phyloP scores from a whole-genome alignment of 2,888 invertebrate species.

The Ecliptopera silaceata region DNA sequence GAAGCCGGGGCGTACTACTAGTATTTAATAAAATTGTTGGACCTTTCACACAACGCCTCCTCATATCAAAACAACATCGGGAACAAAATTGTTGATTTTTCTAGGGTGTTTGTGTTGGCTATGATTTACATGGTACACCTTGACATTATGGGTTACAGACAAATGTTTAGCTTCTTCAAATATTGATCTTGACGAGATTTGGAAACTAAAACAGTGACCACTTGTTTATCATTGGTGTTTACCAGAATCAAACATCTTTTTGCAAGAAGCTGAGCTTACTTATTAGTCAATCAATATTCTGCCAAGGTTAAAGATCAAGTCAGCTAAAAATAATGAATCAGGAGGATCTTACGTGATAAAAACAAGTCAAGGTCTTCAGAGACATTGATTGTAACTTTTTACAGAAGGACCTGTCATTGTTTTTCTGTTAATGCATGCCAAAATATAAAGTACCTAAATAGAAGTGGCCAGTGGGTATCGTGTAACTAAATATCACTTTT shows the following conservation, averaged over 20 bases:
- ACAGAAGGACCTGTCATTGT: slow-evolving; percentile 12
- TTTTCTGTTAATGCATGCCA: slow-evolving; percentile 1
- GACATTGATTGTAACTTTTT: slow-evolving; percentile 14
- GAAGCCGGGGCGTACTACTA: too few relatives aligned
- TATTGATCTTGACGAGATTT: neutral
- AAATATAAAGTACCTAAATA: neutral
- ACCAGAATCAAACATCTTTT: neutral
- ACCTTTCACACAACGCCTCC: too few relatives aligned
- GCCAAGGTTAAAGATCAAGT: neutral
- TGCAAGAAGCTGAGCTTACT: neutral
- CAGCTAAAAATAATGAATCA: neutral
- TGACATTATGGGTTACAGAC: neutral
- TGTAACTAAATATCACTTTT: too few relatives aligned
- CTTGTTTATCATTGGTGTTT: neutral
- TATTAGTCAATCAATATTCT: neutral
- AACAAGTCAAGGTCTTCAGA: slow-evolving; percentile 6
- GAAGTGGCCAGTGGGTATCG: too few relatives aligned
- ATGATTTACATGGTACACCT: neutral
- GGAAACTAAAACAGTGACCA: neutral
- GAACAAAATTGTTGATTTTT: too few relatives aligned
- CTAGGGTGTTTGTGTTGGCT: too few relatives aligned
- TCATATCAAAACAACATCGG: too few relatives aligned
- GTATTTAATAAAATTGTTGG: too few relatives aligned
- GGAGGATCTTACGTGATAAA: slow-evolving; percentile 1
- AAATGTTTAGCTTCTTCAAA: neutral